These are phyloP conservation scores for Oscheius sp. DNA, from an alignment of 2,888 invertebrate genomes.

Conservation along the genomic window DNA sequence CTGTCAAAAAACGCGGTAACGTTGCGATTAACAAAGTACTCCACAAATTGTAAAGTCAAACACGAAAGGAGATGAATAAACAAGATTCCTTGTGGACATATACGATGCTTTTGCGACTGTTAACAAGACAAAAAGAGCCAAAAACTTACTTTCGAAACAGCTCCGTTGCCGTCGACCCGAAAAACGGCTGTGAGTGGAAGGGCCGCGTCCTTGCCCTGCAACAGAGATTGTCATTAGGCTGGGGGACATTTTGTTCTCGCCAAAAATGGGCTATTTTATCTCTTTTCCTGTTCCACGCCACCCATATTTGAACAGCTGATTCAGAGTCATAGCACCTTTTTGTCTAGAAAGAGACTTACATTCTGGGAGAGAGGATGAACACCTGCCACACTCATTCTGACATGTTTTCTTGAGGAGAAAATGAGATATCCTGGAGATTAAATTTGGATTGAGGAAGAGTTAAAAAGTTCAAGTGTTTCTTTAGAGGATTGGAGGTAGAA, in stretches of 20 bases:
- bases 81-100: too few relatives aligned
- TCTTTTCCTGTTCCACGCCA: not conserved
- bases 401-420: too few relatives aligned
- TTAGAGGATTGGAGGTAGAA: not conserved
- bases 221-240: not conserved
- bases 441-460: not conserved
- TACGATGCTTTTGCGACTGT: not conserved
- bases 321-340: not conserved
- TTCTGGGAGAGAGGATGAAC: constrained; percentile 12
- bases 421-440: not conserved
- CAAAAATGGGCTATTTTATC: not conserved
- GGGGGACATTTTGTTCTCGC: not conserved
- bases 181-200: constrained; percentile 54
- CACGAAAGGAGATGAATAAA: too few relatives aligned
- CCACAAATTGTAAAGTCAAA: too few relatives aligned
- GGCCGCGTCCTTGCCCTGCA: constrained; percentile 50
- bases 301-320: constrained; percentile 28
- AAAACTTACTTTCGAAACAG: constrained; percentile 24
- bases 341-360: constrained; percentile 1
- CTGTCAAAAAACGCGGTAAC: too few relatives aligned
- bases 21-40: too few relatives aligned
- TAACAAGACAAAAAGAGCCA: not conserved
- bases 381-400: constrained; percentile 13
- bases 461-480: not conserved
- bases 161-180: constrained; percentile 51